These are phyloP conservation scores for Prolemur simus DNA, from an alignment of 2,113 vertebrate genomes.

Conservation along the genomic window DNA sequence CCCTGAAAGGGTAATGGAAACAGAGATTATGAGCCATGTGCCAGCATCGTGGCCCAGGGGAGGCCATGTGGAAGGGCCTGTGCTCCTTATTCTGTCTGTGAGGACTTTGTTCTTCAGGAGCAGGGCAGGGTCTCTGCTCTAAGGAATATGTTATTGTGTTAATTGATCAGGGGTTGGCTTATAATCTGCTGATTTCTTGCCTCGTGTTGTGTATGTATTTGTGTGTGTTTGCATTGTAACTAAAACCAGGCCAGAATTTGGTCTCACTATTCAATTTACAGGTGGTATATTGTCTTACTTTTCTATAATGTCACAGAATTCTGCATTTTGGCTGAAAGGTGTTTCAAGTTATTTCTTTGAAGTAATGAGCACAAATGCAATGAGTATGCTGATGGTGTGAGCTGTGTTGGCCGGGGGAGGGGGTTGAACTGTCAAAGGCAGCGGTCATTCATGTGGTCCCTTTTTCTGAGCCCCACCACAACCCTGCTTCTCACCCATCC, in stretches of 20 bases:
- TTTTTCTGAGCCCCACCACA: not conserved
- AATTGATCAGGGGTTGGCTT: constrained; percentile 74
- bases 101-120: constrained; percentile 51
- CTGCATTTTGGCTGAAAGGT: constrained; percentile 72
- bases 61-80: not conserved
- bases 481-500: not conserved
- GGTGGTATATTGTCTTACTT: constrained; percentile 50
- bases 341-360: constrained; percentile 75
- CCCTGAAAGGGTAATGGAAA: constrained; percentile 66
- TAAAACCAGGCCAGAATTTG: constrained; percentile 68
- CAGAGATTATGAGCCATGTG: constrained; percentile 51
- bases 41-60: not conserved
- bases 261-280: constrained; percentile 55
- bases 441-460: fast-evolving
- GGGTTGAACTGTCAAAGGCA: not conserved
- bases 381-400: not conserved
- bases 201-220: constrained; percentile 28
- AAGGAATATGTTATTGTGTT: constrained; percentile 74
- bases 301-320: constrained; percentile 67
- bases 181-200: constrained; percentile 74
- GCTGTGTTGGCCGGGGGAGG: no score
- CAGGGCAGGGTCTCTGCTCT: constrained; percentile 42
- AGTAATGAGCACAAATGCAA: constrained; percentile 55
- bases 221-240: constrained; percentile 21
- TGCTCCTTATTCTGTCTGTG: constrained; percentile 60